Conservation (phyloP, 2,113 vertebrate species). For the Pelmatolapia mariae region DNA sequence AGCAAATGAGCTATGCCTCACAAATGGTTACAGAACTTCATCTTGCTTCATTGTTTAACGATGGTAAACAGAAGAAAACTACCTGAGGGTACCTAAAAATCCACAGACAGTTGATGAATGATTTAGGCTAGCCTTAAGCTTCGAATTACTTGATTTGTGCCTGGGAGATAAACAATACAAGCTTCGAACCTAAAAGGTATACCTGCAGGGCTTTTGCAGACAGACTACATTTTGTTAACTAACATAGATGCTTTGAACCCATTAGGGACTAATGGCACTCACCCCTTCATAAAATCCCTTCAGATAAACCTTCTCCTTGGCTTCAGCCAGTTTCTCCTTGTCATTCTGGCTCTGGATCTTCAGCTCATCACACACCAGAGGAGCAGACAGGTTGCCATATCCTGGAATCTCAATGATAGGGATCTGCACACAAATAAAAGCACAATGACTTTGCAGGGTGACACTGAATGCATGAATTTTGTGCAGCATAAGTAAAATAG, state of each 20-base stretch:
- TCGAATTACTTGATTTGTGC: neutral
- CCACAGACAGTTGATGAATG: neutral
- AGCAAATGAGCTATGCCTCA: neutral
- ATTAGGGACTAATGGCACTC: constrained; percentile 47
- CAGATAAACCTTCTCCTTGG: constrained; percentile 91
- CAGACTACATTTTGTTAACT: neutral
- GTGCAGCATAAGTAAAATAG: neutral
- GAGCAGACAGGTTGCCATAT: constrained; percentile 89
- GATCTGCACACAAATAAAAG: constrained; percentile 68
- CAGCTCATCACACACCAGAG: constrained; percentile 84
- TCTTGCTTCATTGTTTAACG: neutral
- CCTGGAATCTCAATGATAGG: constrained; percentile 92
- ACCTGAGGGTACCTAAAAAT: neutral
- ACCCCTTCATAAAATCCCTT: constrained; percentile 98
- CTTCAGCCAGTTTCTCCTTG: constrained; percentile 90
- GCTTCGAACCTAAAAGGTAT: neutral
- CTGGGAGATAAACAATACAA: neutral
- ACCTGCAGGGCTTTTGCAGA: neutral
- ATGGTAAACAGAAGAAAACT: neutral
- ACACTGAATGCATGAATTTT: neutral
- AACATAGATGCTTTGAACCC: neutral
- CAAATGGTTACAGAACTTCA: neutral
- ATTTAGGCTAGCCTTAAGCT: neutral
- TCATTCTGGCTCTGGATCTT: constrained; percentile 99
- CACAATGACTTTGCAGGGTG: neutral